These are phyloP conservation scores for Penaeus japonicus DNA, from an alignment of 1,140 invertebrate species.

Conservation along the genomic window DNA sequence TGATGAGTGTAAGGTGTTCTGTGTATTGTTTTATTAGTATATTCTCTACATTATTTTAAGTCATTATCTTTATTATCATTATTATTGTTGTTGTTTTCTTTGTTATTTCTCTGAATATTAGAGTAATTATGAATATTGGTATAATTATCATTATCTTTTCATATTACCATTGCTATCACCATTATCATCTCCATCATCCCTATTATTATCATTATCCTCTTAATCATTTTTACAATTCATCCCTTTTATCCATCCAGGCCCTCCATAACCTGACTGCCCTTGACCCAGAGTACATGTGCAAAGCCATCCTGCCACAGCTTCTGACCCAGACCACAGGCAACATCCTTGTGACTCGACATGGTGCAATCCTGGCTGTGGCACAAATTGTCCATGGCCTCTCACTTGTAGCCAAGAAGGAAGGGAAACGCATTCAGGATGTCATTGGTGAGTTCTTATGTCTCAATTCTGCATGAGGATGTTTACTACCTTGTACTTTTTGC, in stretches of 20 bases:
- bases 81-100: background rate
- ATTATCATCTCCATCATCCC: background rate
- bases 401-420: constrained; percentile 59
- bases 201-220: background rate
- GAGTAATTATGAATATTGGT: background rate
- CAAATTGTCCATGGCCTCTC: constrained; percentile 80
- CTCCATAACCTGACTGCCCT: constrained; percentile 80
- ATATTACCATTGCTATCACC: background rate
- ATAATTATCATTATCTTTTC: background rate
- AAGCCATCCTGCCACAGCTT: constrained; percentile 75
- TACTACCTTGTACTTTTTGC: too few relatives aligned
- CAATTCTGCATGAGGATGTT: background rate
- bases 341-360: constrained; percentile 86
- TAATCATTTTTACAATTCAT: background rate
- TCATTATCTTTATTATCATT: constrained; percentile 12
- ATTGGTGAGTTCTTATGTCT: constrained; percentile 61
- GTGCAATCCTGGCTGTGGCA: constrained; percentile 82
- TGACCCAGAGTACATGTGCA: constrained; percentile 78
- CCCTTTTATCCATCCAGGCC: constrained; percentile 68
- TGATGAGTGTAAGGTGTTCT: background rate
- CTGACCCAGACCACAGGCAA: constrained; percentile 76
- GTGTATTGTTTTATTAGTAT: background rate
- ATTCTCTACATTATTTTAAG: background rate
- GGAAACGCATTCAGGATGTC: constrained; percentile 62
- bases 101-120: background rate